Conservation (phyloP, 2,113 vertebrate genomes). For the Probosciger aterrimus region DNA sequence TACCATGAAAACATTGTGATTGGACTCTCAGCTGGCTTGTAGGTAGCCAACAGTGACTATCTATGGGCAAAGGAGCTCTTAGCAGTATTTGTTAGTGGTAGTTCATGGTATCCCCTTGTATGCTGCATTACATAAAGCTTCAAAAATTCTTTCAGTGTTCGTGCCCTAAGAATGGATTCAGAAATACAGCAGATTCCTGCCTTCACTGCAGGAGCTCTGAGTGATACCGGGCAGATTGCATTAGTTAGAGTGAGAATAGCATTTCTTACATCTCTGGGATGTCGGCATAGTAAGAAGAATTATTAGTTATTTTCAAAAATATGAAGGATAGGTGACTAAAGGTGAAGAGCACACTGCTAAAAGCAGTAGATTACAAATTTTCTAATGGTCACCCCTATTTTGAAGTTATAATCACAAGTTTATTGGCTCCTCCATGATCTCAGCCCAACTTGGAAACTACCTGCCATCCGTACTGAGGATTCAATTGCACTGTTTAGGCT, state of each 20-base stretch:
- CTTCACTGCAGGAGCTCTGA: neutral
- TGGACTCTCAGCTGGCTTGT: neutral
- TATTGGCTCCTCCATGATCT: neutral
- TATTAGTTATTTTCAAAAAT: neutral
- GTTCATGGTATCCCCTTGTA: neutral
- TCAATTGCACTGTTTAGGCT: neutral
- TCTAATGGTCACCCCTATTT: accelerated
- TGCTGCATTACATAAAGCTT: neutral
- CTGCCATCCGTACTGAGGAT: neutral
- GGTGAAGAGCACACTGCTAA: neutral
- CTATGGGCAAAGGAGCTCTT: neutral
- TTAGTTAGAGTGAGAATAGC: neutral
- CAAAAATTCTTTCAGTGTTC: neutral
- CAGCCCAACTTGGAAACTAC: neutral
- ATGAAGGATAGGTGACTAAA: neutral
- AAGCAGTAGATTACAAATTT: neutral
- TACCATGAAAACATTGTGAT: accelerated
- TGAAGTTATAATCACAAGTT: neutral
- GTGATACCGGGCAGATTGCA: neutral
- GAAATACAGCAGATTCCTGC: neutral
- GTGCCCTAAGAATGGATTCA: neutral
- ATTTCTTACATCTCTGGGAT: neutral
- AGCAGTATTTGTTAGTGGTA: neutral
- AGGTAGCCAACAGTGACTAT: neutral
- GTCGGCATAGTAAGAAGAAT: neutral